Conservation (phyloP, 1,140 invertebrate species). For the Brachionus sp. region DNA sequence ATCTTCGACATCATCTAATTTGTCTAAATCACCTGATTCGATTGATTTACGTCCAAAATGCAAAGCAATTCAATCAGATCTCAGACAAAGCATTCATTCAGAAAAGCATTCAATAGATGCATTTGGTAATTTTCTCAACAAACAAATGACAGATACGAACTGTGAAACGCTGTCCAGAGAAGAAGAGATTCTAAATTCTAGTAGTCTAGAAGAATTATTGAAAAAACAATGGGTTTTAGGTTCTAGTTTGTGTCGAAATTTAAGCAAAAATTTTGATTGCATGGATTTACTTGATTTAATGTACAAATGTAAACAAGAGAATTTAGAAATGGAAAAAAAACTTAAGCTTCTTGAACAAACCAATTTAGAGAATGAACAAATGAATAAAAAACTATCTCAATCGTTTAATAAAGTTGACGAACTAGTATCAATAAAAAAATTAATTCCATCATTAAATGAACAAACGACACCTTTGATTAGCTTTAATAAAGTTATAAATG, state of each 20-base stretch:
- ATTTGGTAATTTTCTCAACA: constrained; percentile 3
- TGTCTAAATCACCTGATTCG: neutral
- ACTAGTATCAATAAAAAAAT: neutral
- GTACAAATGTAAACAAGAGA: constrained; percentile 26
- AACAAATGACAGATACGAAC: neutral
- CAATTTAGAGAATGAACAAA: neutral
- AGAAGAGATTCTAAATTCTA: neutral
- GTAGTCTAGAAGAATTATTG: neutral
- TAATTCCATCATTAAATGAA: neutral
- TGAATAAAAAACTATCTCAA: neutral
- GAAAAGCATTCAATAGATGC: neutral
- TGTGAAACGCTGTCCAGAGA: neutral
- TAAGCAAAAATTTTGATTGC: neutral
- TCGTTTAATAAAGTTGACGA: neutral
- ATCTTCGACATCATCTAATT: neutral
- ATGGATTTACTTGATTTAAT: constrained; percentile 8
- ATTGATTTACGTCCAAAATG: neutral
- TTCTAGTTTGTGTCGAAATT: neutral
- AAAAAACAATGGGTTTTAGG: constrained; percentile 30
- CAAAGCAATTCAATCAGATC: neutral
- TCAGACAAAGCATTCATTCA: neutral
- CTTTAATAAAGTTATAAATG: constrained; percentile 6
- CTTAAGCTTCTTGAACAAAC: neutral
- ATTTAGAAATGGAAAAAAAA: constrained; percentile 11
- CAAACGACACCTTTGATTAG: neutral